Percentiles rank a stretch among this genome's conserved stretches.
These are phyloP conservation scores for Pristionchus fissidentatus DNA, from an alignment of 2,888 invertebrate species.

Conservation along the genomic window DNA sequence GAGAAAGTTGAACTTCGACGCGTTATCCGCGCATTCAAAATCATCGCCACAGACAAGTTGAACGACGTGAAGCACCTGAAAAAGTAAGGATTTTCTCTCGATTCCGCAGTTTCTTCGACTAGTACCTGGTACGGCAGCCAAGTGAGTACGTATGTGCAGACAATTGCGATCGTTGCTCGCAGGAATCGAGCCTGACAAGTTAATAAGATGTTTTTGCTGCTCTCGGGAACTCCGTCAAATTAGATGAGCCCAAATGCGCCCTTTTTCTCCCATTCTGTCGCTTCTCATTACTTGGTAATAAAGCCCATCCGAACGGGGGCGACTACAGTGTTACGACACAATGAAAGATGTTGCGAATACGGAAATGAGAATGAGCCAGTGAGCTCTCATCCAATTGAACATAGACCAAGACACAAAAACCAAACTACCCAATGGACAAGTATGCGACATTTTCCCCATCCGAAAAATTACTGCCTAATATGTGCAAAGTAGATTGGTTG, in stretches of 20 bases:
- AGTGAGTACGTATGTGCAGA: constrained; percentile 67
- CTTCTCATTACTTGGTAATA: not conserved
- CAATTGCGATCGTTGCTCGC: constrained; percentile 66
- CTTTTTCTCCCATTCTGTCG: too few species aligned
- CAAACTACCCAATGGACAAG: too few species aligned
- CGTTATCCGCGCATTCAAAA: constrained; percentile 56
- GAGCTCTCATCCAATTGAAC: too few species aligned
- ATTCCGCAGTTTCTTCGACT: too few species aligned
- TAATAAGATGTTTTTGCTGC: not conserved
- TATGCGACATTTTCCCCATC: too few species aligned
- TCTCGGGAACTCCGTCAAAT: not conserved
- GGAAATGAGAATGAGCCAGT: too few species aligned
- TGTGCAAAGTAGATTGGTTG: too few species aligned
- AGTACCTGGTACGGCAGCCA: constrained; percentile 70
- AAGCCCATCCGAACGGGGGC: not conserved
- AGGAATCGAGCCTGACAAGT: constrained; percentile 62
- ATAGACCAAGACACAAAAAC: too few species aligned
- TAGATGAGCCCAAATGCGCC: not conserved
- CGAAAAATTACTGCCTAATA: too few species aligned
- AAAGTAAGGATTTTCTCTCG: not conserved
- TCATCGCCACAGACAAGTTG: constrained; percentile 65
- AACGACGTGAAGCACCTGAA: constrained; percentile 66
- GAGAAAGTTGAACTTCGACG: constrained; percentile 66
- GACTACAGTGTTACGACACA: too few species aligned
- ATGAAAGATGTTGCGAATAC: not conserved